phyloP scores from a whole-genome alignment of 2,888 invertebrate genomes.

The Cantharis nigra region DNA sequence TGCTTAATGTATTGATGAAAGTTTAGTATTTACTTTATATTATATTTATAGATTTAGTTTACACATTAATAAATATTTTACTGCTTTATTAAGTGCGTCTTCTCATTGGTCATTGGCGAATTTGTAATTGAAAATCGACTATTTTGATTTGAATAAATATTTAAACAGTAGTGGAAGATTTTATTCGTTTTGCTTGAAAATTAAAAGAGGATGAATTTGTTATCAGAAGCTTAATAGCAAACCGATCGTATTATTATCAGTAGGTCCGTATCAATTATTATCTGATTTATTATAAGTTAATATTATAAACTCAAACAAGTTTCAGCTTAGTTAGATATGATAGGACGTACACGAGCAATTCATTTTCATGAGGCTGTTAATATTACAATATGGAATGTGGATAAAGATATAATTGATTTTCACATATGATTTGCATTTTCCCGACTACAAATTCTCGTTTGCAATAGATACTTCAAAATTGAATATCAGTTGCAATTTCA shows the following conservation, averaged over 20 bases:
- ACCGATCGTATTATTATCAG: background rate
- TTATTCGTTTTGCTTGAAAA: background rate
- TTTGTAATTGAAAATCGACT: background rate
- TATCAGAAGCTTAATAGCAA: background rate
- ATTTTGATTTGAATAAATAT: background rate
- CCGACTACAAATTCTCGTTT: background rate
- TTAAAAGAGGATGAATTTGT: background rate
- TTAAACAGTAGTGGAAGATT: background rate
- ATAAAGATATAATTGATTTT: background rate
- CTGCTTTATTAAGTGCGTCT: background rate
- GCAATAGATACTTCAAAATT: background rate
- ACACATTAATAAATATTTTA: background rate
- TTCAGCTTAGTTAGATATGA: background rate
- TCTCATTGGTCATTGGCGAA: background rate
- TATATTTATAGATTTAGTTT: background rate
- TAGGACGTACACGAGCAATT: too few relatives aligned
- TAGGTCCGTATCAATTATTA: background rate
- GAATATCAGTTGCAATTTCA: background rate
- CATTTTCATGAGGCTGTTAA: background rate
- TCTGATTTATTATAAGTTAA: background rate
- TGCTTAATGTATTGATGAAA: background rate
- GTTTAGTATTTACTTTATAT: background rate
- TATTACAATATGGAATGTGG: background rate
- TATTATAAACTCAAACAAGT: background rate
- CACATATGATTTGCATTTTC: background rate